A percentile compares a stretch with the other conserved stretches of the same genome.
Evolutionary conservation across 2,888 invertebrate genomes (phyloP).

Genomic region (Amiota communis): DNA sequence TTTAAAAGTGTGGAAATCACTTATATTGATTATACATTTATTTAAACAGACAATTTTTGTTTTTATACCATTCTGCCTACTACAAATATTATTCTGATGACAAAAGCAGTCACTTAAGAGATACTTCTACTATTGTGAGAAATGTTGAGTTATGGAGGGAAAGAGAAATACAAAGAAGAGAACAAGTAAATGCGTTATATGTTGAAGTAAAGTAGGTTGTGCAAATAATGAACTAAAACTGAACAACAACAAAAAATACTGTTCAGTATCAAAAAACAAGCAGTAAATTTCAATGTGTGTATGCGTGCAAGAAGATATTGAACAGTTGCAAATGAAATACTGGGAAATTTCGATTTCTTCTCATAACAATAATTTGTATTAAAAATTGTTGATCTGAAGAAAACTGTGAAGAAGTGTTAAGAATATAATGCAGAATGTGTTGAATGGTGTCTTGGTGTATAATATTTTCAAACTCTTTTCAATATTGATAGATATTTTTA

Average conservation of each 20-base stretch:
- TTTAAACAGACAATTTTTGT: conserved; percentile 22
- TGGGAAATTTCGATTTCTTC: conserved; percentile 8
- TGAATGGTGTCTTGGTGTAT: too few species aligned
- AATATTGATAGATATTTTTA: too few species aligned
- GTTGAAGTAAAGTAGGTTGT: conserved; percentile 18
- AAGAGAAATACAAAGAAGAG: too few species aligned
- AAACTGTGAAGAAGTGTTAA: too few species aligned
- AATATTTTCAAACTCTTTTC: too few species aligned
- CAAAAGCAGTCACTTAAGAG: too few species aligned
- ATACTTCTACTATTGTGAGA: too few species aligned
- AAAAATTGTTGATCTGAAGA: not conserved
- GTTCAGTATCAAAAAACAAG: not conserved
- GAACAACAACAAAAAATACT: conserved; percentile 2
- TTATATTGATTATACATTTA: conserved; percentile 24
- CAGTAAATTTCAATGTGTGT: not conserved
- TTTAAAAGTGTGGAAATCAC: not conserved
- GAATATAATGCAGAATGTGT: too few species aligned
- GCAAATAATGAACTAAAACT: conserved; percentile 10
- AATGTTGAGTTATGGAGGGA: too few species aligned
- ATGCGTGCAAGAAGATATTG: not conserved
- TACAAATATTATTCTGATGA: too few species aligned
- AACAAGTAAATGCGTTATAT: not conserved
- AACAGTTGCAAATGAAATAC: conserved; percentile 17
- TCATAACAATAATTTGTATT: not conserved
- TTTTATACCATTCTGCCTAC: not conserved